Evolutionary conservation across 2,113 vertebrate species (phyloP).

Genomic region (Serilophus lunatus): DNA sequence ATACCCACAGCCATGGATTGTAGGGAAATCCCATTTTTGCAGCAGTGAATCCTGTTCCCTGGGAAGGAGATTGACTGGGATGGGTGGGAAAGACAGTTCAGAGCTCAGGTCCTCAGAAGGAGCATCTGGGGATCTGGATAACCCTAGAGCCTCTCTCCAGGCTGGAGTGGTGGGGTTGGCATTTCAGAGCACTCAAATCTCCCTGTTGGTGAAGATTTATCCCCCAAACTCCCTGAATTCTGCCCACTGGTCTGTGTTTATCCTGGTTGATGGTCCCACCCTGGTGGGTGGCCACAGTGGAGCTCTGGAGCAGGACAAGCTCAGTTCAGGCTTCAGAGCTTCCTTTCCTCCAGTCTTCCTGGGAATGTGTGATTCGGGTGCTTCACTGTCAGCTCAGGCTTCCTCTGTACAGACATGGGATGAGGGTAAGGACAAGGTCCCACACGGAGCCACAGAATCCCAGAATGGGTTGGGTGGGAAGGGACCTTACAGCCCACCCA

Average conservation of each 20-base stretch:
- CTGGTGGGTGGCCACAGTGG: rapidly evolving
- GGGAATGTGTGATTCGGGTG: background rate
- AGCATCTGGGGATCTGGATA: background rate
- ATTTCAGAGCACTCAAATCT: background rate
- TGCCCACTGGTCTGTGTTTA: background rate
- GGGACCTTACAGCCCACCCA: background rate
- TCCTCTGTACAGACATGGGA: rapidly evolving
- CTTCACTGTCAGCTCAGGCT: background rate
- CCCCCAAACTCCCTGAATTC: background rate
- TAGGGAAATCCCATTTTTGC: background rate
- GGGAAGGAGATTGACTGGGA: background rate
- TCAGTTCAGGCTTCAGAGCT: background rate
- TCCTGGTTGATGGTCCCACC: background rate
- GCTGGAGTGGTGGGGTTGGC: background rate
- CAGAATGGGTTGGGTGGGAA: background rate
- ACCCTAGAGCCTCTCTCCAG: background rate
- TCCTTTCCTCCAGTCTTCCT: background rate
- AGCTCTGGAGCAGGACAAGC: background rate
- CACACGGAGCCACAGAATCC: background rate
- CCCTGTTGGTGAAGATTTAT: background rate
- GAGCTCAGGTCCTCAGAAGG: background rate
- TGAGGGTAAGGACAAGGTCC: background rate
- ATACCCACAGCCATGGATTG: background rate
- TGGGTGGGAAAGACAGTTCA: background rate
- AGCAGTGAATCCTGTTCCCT: no score